Evolutionary conservation across 2,797 vertebrate species (phyloP), one percentile per base, ranked within the genome.

Genomic region (Gymnoscopelus braueri): DNA sequence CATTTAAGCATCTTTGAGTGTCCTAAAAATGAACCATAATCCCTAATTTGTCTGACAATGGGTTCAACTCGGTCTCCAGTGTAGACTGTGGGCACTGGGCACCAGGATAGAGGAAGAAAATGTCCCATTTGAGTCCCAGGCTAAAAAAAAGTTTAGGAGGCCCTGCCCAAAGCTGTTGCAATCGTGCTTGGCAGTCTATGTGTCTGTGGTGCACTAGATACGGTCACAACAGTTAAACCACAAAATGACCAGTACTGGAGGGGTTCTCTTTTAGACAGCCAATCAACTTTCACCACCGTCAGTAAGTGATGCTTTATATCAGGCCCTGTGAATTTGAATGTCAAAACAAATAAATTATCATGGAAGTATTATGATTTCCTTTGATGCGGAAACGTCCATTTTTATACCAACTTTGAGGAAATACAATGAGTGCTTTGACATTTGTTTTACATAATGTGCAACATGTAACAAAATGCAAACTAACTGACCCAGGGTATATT

Each of bases 71-170:
- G 44, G 72, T 63, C 81, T 83, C 72, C 74, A 55, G 44, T 74
- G 35, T 39, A 39, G 35, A 29, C 26, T 19, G 19, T 19, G 44
- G 48, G 73, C 66, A 39, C 61, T 19, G 44, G 48, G 74, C 66
- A 39, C 61, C 71, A 51, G 57, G 67, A 53, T 44, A 63, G 59
- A 68, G 59, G 62, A 56, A 47, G 15, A 69, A 81, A 74, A 81
- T 79, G 78, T 86, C 72, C 65, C 71, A 67, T 83, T 72, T 76
- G 63, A 59, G 72, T 74, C n/a, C 10, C 29, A n/a, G 32, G 65
- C 67, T 79, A 82, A 82, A 87, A 82, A 85, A 82, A 86, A 85
- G 79, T 88, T 85, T 67, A 74, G 70, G 72, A 77, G 75, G 76
- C 74, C 48, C 65, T 71, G 67, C 77, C 75, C 63, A 63, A 8